Evolutionary conservation across 92 coral and sea anemone species (phyloP).

Genomic region (Chrysogorgia sp.): DNA sequence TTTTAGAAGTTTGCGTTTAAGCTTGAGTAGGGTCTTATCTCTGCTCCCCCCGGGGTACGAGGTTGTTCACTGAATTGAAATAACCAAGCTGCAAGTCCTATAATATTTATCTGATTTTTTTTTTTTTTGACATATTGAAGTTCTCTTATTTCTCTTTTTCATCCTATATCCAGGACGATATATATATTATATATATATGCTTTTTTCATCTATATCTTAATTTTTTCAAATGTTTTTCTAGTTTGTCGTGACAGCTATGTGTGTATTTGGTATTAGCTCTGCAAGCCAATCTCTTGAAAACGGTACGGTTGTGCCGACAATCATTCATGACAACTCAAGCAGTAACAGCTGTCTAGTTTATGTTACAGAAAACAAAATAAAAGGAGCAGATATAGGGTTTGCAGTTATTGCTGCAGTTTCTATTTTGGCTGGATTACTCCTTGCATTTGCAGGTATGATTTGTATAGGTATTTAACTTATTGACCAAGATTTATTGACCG

Average conservation of each 20-base stretch:
- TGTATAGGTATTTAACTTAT: neutral
- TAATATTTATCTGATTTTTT: too few relatives aligned
- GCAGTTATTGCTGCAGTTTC: constrained; percentile 42
- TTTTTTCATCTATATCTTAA: neutral
- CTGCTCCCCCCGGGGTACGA: too few relatives aligned
- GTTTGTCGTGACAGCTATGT: constrained; percentile 3
- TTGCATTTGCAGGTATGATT: constrained; percentile 26
- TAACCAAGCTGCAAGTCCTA: too few relatives aligned
- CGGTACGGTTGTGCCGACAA: neutral
- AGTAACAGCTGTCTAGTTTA: constrained; percentile 20
- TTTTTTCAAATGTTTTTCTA: constrained; percentile 2
- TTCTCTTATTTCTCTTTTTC: too few relatives aligned
- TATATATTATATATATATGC: too few relatives aligned
- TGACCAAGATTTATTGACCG: too few relatives aligned
- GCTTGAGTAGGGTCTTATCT: too few relatives aligned
- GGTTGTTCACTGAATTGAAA: too few relatives aligned
- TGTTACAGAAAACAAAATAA: constrained; percentile 22
- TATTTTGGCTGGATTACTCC: constrained; percentile 33
- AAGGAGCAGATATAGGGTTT: constrained; percentile 32
- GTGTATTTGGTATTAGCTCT: constrained; percentile 9
- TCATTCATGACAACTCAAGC: constrained; percentile 24
- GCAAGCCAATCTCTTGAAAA: constrained; percentile 31
- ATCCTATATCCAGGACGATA: too few relatives aligned
- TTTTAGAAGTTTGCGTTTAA: too few relatives aligned
- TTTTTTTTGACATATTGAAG: too few relatives aligned